Percentiles rank a stretch among this genome's conserved stretches.
These are phyloP conservation scores for Trichomycterus rosablanca DNA, from an alignment of 2,113 vertebrate species.

Conservation along the genomic window DNA sequence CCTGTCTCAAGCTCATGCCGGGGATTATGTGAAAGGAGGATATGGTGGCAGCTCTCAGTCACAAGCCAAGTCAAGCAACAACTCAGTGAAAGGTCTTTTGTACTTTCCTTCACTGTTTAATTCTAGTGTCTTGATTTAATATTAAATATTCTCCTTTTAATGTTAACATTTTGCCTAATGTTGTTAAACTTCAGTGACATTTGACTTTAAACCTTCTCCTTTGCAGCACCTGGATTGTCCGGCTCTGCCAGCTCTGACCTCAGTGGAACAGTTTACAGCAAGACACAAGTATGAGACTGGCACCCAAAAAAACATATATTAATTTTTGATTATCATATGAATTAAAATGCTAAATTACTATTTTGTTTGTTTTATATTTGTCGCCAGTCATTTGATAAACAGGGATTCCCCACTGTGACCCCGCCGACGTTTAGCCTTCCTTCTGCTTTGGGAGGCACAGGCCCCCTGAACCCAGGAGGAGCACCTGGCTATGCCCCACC, in stretches of 20 bases:
- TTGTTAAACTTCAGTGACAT: no score
- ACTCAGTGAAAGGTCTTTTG: conserved; percentile 79
- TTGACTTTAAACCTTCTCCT: not conserved
- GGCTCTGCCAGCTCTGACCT: conserved; percentile 87
- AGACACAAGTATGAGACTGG: conserved; percentile 78
- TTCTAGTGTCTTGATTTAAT: no score
- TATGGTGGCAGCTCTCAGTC: conserved; percentile 88
- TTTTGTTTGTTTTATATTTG: not conserved
- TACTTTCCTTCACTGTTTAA: no score
- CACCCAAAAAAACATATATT: not conserved
- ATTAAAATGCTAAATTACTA: no score
- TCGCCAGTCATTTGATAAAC: conserved; percentile 87
- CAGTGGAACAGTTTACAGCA: conserved; percentile 88
- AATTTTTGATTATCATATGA: no score
- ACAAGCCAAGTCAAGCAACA: conserved; percentile 86
- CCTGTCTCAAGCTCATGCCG: conserved; percentile 83
- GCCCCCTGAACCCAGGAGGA: conserved; percentile 82
- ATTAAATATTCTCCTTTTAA: no score
- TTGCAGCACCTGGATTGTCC: conserved; percentile 76
- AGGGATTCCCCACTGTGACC: conserved; percentile 92
- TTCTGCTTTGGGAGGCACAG: conserved; percentile 84
- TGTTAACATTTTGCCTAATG: no score
- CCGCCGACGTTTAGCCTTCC: conserved; percentile 91
- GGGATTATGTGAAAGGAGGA: conserved; percentile 90
- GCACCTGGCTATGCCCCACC: conserved; percentile 86